Base-by-base conservation (phyloP, 2,113 vertebrate species). In the Tetraodon nigroviridis region DNA sequence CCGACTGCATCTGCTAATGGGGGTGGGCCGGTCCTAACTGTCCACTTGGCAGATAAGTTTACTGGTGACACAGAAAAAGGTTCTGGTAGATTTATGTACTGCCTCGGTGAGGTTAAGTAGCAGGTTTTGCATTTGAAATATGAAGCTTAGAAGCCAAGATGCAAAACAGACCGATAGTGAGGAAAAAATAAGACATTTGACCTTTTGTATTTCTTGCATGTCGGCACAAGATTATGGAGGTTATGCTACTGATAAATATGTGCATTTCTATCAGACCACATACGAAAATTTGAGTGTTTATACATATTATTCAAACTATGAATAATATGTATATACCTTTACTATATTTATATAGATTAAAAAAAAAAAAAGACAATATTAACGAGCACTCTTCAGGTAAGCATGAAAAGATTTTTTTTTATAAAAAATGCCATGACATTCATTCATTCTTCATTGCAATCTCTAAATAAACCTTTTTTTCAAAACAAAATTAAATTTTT, bases 31-130 rank as follows among this genome's bases (percentile, higher is more conserved):
- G 76, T 76, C 75, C 84, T 84, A 85, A 76, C 73, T 64, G 77
- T 78, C 81, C 82, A 81, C 79, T 85, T 79, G 81, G 60, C 79
- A 52, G 76, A 83, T 72, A 75, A 80, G 87, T 86, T 69, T 18
- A 69, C 64, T 5, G 20, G 47, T 7, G n/a, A n/a, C 68, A 71
- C 58, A 64, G 61, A 66, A 62, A 72, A 62, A 72, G 66, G 51
- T 56, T 66, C 62, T 52, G 55, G 48, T 55, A 55, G 37, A 37
- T 37, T 37, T 37, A 37, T 68, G 45, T n/a, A 53, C 54, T 63
- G 19, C 53, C 56, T 61, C 53, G 18, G 41, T 27, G 7, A 7
- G 48, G 44, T 52, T 18, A 47, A 65, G 47, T 18, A 57, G 61
- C 18, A 54, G 59, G 7, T 18, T 44, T 15, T 37, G 32, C 32